Percentiles rank a stretch among this genome's conserved stretches.
phyloP scores from a whole-genome alignment of 2,113 vertebrate genomes.

The Columba livia region DNA sequence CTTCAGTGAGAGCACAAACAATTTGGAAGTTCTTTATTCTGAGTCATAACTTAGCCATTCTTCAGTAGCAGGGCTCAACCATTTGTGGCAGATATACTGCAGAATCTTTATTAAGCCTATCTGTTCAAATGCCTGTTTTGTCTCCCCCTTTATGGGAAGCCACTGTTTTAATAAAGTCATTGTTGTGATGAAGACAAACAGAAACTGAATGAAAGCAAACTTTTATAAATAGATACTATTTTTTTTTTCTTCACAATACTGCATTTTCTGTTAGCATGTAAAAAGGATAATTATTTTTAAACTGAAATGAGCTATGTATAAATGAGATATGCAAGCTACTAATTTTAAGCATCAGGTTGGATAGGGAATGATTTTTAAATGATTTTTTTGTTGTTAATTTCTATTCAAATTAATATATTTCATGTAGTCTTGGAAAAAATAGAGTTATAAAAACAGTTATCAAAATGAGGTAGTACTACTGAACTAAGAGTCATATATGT shows the following conservation, averaged over 20 bases:
- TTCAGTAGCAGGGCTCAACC: background rate
- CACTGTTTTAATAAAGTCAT: conserved; percentile 10
- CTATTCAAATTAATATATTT: background rate
- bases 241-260: background rate
- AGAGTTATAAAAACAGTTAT: background rate
- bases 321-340: background rate
- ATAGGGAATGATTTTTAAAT: background rate
- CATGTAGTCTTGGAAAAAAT: background rate
- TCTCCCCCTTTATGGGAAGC: background rate
- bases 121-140: conserved; percentile 25
- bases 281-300: background rate
- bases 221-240: background rate
- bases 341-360: background rate
- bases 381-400: background rate
- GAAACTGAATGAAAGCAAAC: background rate
- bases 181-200: background rate
- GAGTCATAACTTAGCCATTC: background rate
- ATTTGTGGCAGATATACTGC: conserved; percentile 17
- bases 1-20: background rate
- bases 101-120: conserved; percentile 37
- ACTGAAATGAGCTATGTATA: background rate
- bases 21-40: conserved; percentile 25
- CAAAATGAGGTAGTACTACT: background rate
- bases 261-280: background rate
- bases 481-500: background rate